These are phyloP conservation scores for Falco berigora DNA, from an alignment of 2,797 vertebrate species.

Conservation along the genomic window DNA sequence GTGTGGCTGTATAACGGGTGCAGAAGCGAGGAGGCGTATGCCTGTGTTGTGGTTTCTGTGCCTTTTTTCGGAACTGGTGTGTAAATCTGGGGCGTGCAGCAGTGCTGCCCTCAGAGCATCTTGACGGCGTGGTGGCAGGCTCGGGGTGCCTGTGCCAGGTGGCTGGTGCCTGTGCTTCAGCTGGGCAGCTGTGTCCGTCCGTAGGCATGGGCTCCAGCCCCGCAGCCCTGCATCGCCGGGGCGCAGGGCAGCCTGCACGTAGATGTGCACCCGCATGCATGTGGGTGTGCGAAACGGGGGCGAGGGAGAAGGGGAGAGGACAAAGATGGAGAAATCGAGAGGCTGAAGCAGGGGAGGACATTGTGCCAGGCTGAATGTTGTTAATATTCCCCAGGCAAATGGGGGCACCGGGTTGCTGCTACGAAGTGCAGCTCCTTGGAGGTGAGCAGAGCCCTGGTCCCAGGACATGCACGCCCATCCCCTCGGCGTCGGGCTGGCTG, in stretches of 20 bases:
- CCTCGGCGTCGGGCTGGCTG: neutral
- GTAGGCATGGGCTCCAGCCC: neutral
- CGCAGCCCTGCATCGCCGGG: rapidly evolving
- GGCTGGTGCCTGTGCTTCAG: neutral
- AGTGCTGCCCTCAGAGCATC: rapidly evolving
- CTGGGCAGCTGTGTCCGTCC: neutral
- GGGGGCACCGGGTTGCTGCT: neutral
- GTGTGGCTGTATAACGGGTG: neutral
- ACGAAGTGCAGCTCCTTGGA: neutral
- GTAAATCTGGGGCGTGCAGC: neutral
- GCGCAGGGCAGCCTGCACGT: neutral
- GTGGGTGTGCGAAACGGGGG: neutral
- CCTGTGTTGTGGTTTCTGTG: neutral
- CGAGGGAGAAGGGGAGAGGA: neutral
- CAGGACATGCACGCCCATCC: neutral
- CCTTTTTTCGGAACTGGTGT: neutral
- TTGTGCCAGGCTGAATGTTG: neutral
- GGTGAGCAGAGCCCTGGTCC: rapidly evolving
- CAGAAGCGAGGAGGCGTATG: neutral
- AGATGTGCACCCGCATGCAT: neutral
- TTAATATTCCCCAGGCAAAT: neutral
- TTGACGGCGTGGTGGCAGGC: neutral
- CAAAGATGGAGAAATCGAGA: neutral
- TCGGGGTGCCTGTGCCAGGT: neutral
- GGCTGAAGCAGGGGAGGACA: neutral